Percentiles rank a stretch among this genome's conserved stretches.
Evolutionary conservation across 1,140 invertebrate species (phyloP).

Genomic region (Ridgeia piscesae): DNA sequence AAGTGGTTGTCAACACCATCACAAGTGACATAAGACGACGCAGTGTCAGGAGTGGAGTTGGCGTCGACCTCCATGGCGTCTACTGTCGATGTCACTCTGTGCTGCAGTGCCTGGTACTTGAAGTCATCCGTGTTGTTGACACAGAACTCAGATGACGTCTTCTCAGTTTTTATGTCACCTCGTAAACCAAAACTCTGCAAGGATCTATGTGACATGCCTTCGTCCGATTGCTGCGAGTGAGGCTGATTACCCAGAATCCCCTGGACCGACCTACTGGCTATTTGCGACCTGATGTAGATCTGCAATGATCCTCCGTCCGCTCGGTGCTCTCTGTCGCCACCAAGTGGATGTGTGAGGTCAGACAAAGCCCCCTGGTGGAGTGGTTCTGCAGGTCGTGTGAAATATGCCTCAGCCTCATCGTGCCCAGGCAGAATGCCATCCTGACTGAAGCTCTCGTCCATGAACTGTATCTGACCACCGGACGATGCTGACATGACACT

Average conservation of each 20-base stretch:
- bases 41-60: neutral
- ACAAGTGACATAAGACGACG: neutral
- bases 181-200: no score
- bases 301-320: neutral
- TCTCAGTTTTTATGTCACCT: neutral
- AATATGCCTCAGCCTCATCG: conserved; percentile 28
- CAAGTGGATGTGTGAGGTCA: neutral
- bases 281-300: neutral
- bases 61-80: neutral
- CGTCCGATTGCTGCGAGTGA: neutral
- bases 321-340: neutral
- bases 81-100: neutral
- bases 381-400: neutral
- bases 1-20: neutral
- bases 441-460: conserved; percentile 33
- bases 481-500: neutral
- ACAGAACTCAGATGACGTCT: neutral
- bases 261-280: neutral
- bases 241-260: neutral
- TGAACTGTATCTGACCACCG: conserved; percentile 15
- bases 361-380: no score
- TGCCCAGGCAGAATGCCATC: conserved; percentile 35
- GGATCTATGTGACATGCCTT: neutral
- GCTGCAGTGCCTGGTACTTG: neutral
- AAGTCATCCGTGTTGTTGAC: neutral